A percentile compares a stretch with the other conserved stretches of the same genome.
These are phyloP conservation scores for Isoperla grammatica DNA, from an alignment of 2,888 invertebrate genomes.

Conservation along the genomic window DNA sequence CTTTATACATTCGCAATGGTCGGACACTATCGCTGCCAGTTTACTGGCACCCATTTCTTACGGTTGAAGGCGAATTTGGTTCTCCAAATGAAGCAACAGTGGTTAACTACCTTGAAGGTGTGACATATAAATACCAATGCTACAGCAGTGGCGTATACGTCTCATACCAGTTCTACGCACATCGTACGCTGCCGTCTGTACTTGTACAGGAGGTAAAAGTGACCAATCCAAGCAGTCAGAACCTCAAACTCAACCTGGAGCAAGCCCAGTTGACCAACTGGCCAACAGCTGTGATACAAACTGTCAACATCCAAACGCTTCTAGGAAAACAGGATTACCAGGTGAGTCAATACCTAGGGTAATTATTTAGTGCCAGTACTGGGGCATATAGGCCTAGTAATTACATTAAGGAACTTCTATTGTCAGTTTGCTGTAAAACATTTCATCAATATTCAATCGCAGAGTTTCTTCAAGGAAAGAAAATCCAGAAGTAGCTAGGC, in stretches of 20 bases:
- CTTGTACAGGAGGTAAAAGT: conserved; percentile 76
- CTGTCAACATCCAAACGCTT: conserved; percentile 41
- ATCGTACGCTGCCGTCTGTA: conserved; percentile 69
- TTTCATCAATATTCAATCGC: no score
- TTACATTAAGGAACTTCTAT: no score
- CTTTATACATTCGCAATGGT: conserved; percentile 61
- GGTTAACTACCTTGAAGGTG: conserved; percentile 49
- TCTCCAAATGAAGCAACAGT: conserved; percentile 60
- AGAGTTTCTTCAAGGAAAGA: no score
- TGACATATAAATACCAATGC: conserved; percentile 57
- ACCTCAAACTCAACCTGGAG: conserved; percentile 55
- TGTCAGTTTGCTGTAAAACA: no score
- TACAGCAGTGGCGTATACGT: conserved; percentile 56
- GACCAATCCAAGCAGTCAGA: conserved; percentile 61
- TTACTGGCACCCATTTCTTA: conserved; percentile 60
- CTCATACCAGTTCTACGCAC: conserved; percentile 69
- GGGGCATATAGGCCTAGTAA: no score
- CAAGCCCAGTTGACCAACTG: conserved; percentile 56
- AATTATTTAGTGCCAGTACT: no score
- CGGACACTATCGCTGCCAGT: conserved; percentile 60
- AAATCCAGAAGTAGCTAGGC: no score
- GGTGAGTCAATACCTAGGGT: not conserved
- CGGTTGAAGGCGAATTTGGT: conserved; percentile 47
- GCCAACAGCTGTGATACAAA: conserved; percentile 53
- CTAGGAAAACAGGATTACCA: conserved; percentile 7